A percentile compares a stretch with the other conserved stretches of the same genome.
phyloP scores from a whole-genome alignment of 2,888 invertebrate species.

The Sinodicranocentrus sp. region DNA sequence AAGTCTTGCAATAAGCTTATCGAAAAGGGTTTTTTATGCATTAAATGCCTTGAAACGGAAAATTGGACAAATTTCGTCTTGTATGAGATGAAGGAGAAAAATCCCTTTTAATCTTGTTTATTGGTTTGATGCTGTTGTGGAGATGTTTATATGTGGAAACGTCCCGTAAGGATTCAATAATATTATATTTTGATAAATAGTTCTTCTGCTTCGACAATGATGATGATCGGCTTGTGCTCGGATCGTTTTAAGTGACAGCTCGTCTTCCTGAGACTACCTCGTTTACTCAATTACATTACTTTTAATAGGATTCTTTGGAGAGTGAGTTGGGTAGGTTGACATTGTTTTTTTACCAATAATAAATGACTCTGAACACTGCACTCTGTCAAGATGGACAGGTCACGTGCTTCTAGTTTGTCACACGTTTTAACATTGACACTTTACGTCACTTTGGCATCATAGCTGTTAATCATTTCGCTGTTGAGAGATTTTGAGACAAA shows the following conservation, averaged over 20 bases:
- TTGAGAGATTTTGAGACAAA: slow-evolving; percentile 3
- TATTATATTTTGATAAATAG: slow-evolving; percentile 60
- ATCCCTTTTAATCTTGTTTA: slow-evolving; percentile 63
- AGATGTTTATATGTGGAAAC: not conserved
- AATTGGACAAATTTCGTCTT: slow-evolving; percentile 40
- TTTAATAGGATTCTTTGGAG: slow-evolving; percentile 46
- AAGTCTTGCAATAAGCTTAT: slow-evolving; percentile 22
- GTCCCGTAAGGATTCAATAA: slow-evolving; percentile 27
- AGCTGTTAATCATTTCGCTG: slow-evolving; percentile 35
- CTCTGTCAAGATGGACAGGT: slow-evolving; percentile 47
- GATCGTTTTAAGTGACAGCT: slow-evolving; percentile 65
- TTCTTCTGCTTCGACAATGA: slow-evolving; percentile 28
- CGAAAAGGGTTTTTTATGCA: not conserved
- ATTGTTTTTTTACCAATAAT: slow-evolving; percentile 61
- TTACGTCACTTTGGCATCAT: slow-evolving; percentile 29
- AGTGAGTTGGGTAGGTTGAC: not conserved
- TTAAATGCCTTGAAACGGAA: slow-evolving; percentile 30
- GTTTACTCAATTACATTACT: slow-evolving; percentile 42
- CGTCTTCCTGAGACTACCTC: slow-evolving; percentile 2
- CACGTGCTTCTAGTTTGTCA: slow-evolving; percentile 65
- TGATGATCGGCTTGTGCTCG: slow-evolving; percentile 38
- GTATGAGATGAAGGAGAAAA: slow-evolving; percentile 14
- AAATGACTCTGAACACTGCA: slow-evolving; percentile 45
- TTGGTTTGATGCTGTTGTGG: slow-evolving; percentile 37
- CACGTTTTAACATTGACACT: slow-evolving; percentile 63